Conservation (phyloP, 2,797 vertebrate genomes). For the Micrastur ruficollis region DNA sequence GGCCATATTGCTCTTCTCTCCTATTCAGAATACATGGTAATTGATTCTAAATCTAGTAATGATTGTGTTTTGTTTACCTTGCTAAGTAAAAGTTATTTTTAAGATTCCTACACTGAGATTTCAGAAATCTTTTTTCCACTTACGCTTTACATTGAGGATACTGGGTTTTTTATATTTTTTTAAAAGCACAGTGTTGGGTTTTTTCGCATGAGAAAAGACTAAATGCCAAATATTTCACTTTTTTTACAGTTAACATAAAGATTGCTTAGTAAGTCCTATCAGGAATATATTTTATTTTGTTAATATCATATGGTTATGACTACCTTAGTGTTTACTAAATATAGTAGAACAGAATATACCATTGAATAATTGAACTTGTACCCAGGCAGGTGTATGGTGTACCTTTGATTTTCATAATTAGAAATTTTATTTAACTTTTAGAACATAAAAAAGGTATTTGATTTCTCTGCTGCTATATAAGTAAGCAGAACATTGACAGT, state of each 20-base stretch:
- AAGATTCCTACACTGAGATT: neutral
- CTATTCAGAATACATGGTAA: neutral
- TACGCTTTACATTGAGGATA: neutral
- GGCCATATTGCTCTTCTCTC: fast-evolving
- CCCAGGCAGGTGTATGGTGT: neutral
- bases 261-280: neutral
- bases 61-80: neutral
- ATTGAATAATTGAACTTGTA: neutral
- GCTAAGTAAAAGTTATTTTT: neutral
- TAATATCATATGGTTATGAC: neutral
- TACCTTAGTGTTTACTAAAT: neutral
- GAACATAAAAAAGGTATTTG: neutral
- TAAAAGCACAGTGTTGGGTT: fast-evolving
- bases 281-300: neutral
- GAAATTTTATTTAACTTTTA: neutral
- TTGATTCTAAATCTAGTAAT: neutral
- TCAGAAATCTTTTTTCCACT: neutral
- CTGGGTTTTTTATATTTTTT: neutral
- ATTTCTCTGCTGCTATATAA: neutral
- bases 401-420: neutral
- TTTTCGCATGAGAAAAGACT: neutral
- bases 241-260: neutral
- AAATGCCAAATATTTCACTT: neutral
- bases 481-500: neutral
- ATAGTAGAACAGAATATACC: neutral